These are phyloP conservation scores for Megaustenia siamemsis DNA, from an alignment of 2,888 invertebrate genomes.

Conservation along the genomic window DNA sequence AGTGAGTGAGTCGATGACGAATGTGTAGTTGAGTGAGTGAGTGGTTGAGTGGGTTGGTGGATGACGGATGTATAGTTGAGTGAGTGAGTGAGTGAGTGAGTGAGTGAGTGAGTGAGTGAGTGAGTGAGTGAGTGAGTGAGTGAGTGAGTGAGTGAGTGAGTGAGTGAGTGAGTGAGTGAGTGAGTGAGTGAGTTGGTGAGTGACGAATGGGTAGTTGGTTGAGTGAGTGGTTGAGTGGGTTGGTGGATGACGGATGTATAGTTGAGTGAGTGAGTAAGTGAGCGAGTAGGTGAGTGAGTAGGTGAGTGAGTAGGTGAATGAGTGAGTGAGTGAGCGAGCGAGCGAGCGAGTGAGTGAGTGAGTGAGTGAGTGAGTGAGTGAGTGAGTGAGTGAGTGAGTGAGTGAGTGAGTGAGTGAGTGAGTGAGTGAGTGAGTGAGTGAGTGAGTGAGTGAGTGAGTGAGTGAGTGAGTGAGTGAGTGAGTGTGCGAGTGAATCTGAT, in stretches of 20 bases:
- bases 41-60: too few relatives aligned
- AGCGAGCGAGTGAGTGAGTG: slow-evolving; percentile 34
- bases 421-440: background rate
- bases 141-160: background rate
- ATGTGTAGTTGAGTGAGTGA: slow-evolving; percentile 2
- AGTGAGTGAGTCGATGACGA: background rate
- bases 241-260: background rate
- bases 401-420: background rate
- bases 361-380: slow-evolving; percentile 25
- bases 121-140: background rate
- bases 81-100: slow-evolving; percentile 38
- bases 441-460: background rate
- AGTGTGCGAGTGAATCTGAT: background rate
- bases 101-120: slow-evolving; percentile 6
- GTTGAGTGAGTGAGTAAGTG: background rate
- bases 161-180: background rate
- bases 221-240: background rate
- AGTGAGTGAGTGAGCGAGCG: background rate
- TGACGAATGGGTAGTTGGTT: background rate
- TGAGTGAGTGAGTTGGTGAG: too few relatives aligned
- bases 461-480: background rate
- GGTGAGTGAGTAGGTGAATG: background rate
- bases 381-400: background rate
- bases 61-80: background rate
- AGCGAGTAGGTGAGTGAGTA: background rate